These are phyloP conservation scores for Zaprionus davidi DNA, from an alignment of 1,140 invertebrate species.

Conservation along the genomic window DNA sequence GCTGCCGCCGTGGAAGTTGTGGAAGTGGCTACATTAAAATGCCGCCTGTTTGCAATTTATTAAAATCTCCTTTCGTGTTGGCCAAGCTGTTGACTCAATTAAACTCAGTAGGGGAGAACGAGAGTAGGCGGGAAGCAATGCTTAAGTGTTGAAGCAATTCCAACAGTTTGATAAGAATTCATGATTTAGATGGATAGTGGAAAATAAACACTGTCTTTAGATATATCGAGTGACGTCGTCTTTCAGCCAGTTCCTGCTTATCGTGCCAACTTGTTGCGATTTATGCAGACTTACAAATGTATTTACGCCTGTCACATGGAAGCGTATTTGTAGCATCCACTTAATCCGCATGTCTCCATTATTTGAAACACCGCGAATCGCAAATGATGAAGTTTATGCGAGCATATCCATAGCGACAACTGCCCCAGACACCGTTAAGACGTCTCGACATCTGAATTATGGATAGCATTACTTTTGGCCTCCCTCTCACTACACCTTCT, in stretches of 20 bases:
- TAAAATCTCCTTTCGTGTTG: constrained; percentile 36
- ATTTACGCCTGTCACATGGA: constrained; percentile 18
- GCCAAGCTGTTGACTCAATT: constrained; percentile 37
- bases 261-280: constrained; percentile 1
- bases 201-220: not conserved
- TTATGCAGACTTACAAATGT: constrained; percentile 3
- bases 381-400: constrained; percentile 46
- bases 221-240: not conserved
- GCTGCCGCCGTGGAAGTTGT: constrained; percentile 59
- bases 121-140: not conserved
- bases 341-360: constrained; percentile 48
- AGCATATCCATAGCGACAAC: constrained; percentile 41
- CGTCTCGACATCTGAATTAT: constrained; percentile 52
- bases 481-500: not conserved
- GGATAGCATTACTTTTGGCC: constrained; percentile 35
- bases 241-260: not conserved
- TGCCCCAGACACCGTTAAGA: constrained; percentile 48
- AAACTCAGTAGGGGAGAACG: constrained; percentile 1
- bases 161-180: constrained; percentile 9
- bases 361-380: constrained; percentile 23
- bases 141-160: not conserved
- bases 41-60: constrained; percentile 66
- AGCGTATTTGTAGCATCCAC: constrained; percentile 7
- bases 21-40: constrained; percentile 70
- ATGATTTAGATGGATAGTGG: not conserved